Evolutionary conservation across 2,888 invertebrate species (phyloP).

Genomic region (Tachina fera): DNA sequence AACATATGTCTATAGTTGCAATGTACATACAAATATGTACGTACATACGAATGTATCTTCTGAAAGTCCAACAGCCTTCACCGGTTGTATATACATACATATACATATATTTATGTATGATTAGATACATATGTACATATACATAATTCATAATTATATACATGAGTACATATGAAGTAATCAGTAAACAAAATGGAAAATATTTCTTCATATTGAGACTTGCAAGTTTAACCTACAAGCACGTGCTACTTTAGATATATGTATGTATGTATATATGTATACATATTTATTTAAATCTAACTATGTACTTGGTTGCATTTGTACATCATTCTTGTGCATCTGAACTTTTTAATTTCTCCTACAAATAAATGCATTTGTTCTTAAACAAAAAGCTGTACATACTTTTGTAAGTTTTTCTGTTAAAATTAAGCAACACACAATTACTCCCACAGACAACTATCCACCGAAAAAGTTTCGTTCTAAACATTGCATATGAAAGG

Average conservation of each 20-base stretch:
- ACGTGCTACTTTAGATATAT: conserved; percentile 74
- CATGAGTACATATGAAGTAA: neutral
- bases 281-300: too few species aligned
- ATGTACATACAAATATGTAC: neutral
- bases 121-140: neutral
- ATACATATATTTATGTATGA: neutral
- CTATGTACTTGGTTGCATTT: too few species aligned
- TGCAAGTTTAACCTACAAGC: conserved; percentile 78
- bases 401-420: too few species aligned
- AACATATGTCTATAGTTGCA: neutral
- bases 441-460: too few species aligned
- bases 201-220: neutral
- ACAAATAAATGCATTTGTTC: too few species aligned
- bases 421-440: too few species aligned
- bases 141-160: too few species aligned
- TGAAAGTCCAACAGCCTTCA: neutral
- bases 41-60: neutral
- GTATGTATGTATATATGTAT: neutral
- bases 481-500: too few species aligned
- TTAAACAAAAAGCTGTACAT: too few species aligned
- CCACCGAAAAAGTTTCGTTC: too few species aligned
- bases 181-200: neutral
- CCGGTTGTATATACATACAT: neutral
- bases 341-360: too few species aligned
- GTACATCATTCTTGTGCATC: too few species aligned